Evolutionary conservation across 2,113 vertebrate species (phyloP), one percentile per base, ranked within the genome.

Genomic region (Marmota monax): DNA sequence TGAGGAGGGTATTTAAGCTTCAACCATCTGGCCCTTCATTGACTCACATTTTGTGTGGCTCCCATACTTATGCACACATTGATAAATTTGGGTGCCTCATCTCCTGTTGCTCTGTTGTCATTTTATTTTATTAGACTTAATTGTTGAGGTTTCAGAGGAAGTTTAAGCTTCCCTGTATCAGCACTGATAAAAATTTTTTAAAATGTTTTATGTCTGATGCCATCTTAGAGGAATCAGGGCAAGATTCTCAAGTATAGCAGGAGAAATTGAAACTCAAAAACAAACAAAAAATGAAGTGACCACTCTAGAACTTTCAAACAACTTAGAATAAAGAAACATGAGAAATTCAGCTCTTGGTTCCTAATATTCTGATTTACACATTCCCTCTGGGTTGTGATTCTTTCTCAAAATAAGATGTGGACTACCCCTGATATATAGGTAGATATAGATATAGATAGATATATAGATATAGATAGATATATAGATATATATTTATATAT

Each of bases 221-320:
- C 69, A 39, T 70, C 63, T 65, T 69, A 34, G 23, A 51, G 2
- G 7, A 34, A n/a, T 32, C n/a, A 51, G 70, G 6, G 8, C 17
- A 87, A 70, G 76, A 77, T 84, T 89, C 58, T 85, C 67, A 78
- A 77, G 16, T 45, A 84, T 8, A 95, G 5, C 1, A 23, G 48
- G 5, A 58, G 6, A 45, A 80, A 95, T 61, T 91, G n/a, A 96
- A 80, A 85, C 37, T 87, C 14, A 39, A 69, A 87, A 90, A 86
- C 0, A 63, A 63, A 9, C 61, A 63, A 63, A 63, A 63, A 27
- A 25, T 25, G 0, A 29, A 70, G 7, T 7, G 34, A 95, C 67
- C 42, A 29, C n/a, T 65, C n/a, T 32, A 91, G 61, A 63, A 34
- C 20, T 11, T 16, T 65, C 80, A 84, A 67, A 42, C 14, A 88